phyloP scores from a whole-genome alignment of 2,888 invertebrate genomes.

The Invenusta paracnida region DNA sequence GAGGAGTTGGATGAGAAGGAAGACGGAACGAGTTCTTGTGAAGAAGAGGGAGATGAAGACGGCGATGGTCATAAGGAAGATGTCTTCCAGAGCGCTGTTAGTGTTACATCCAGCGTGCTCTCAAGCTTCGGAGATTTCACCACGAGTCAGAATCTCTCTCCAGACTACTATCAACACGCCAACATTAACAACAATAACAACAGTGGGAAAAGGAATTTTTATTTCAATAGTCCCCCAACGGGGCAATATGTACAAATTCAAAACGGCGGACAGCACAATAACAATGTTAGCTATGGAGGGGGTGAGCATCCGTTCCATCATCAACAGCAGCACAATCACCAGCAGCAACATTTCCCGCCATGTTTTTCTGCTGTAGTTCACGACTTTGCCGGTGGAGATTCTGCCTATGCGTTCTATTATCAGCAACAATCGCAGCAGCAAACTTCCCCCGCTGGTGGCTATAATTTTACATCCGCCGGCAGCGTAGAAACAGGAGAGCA shows the following conservation, averaged over 20 bases:
- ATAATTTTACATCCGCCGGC: neutral
- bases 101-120: too few species aligned
- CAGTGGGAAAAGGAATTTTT: neutral
- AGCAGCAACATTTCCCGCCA: neutral
- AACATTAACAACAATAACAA: neutral
- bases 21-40: too few species aligned
- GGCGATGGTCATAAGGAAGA: neutral
- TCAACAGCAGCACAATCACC: neutral
- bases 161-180: neutral
- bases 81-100: neutral
- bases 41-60: too few species aligned
- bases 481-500: neutral
- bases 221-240: too few species aligned
- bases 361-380: neutral
- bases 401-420: neutral
- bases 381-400: neutral
- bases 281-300: too few species aligned
- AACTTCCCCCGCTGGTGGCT: too few species aligned
- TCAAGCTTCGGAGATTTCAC: neutral
- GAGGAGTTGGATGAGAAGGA: too few species aligned
- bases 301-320: too few species aligned
- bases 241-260: too few species aligned
- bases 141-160: neutral
- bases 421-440: neutral
- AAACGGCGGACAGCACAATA: too few species aligned